phyloP scores from a whole-genome alignment of 2,797 vertebrate genomes.

The Lepilemur septentrionalis region DNA sequence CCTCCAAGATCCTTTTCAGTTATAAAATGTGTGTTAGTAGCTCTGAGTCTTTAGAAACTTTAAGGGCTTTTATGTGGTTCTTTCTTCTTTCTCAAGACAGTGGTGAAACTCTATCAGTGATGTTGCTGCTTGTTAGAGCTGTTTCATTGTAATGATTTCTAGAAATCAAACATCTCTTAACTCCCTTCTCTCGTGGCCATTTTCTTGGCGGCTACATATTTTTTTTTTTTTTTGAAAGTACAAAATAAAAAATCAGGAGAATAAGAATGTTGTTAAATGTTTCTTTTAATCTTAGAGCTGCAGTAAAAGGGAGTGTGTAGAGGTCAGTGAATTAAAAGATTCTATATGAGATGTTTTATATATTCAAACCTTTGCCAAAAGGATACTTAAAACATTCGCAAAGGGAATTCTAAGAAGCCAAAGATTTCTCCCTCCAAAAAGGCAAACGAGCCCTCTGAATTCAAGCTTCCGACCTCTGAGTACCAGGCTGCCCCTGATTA shows the following conservation, averaged over 20 bases:
- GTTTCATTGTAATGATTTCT: background rate
- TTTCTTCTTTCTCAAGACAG: background rate
- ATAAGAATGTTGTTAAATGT: background rate
- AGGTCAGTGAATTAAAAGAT: constrained; percentile 38
- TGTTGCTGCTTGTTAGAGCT: background rate
- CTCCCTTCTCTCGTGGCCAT: background rate
- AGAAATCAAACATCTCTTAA: background rate
- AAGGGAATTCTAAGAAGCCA: constrained; percentile 66
- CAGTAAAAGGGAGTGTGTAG: background rate
- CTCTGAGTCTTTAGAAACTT: background rate
- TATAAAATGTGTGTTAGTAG: background rate
- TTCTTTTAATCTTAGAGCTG: constrained; percentile 11
- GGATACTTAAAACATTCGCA: constrained; percentile 65
- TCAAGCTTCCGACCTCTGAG: constrained; percentile 71
- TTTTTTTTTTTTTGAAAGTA: constrained; percentile 4
- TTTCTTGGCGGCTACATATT: background rate
- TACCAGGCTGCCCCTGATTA: constrained; percentile 68
- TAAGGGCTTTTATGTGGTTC: background rate
- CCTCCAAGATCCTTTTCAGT: background rate
- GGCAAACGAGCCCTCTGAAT: constrained; percentile 63
- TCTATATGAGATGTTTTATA: constrained; percentile 39
- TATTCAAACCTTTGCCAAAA: constrained; percentile 57
- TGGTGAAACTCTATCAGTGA: background rate
- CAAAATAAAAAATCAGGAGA: background rate
- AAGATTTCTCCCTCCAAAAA: constrained; percentile 57